Evolutionary conservation across 2,888 invertebrate species (phyloP).

Genomic region (Pyralis farinalis): DNA sequence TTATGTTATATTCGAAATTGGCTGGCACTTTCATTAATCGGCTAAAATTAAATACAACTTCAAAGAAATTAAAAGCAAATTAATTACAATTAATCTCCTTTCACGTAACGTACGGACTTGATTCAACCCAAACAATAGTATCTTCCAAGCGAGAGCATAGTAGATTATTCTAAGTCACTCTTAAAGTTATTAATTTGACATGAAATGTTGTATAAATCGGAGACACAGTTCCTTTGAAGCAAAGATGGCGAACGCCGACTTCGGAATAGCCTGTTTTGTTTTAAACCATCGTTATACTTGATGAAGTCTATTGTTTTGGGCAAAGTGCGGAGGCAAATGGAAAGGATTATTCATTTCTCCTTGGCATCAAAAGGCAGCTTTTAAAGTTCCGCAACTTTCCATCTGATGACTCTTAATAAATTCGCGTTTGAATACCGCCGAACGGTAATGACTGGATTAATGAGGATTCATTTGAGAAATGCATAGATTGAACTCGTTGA

Average conservation of each 20-base stretch:
- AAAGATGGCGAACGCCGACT: slow-evolving; percentile 35
- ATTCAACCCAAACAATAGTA: slow-evolving; percentile 28
- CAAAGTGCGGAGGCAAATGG: slow-evolving; percentile 54
- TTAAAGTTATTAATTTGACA: slow-evolving; percentile 49
- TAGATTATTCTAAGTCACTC: slow-evolving; percentile 44
- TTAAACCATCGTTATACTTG: slow-evolving; percentile 69
- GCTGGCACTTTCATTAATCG: slow-evolving; percentile 18
- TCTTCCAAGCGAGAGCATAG: slow-evolving; percentile 25
- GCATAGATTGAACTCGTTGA: neutral
- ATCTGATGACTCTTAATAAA: slow-evolving; percentile 54
- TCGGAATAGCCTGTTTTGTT: slow-evolving; percentile 69
- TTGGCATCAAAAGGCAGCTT: slow-evolving; percentile 54
- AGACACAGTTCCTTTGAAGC: slow-evolving; percentile 39
- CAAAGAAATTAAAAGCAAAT: slow-evolving; percentile 16
- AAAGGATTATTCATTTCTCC: slow-evolving; percentile 71
- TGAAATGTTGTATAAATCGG: slow-evolving; percentile 41
- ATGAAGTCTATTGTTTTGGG: slow-evolving; percentile 67
- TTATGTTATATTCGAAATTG: neutral
- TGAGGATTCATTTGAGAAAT: neutral
- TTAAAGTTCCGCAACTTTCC: slow-evolving; percentile 47
- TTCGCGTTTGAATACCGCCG: slow-evolving; percentile 31
- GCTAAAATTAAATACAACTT: slow-evolving; percentile 56
- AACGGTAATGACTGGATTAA: slow-evolving; percentile 1
- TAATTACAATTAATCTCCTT: slow-evolving; percentile 19
- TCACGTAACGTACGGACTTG: slow-evolving; percentile 11